Evolutionary conservation across 2,888 invertebrate genomes (phyloP), one percentile per base, ranked within the genome.

Genomic region (Nemapogon koenigi): DNA sequence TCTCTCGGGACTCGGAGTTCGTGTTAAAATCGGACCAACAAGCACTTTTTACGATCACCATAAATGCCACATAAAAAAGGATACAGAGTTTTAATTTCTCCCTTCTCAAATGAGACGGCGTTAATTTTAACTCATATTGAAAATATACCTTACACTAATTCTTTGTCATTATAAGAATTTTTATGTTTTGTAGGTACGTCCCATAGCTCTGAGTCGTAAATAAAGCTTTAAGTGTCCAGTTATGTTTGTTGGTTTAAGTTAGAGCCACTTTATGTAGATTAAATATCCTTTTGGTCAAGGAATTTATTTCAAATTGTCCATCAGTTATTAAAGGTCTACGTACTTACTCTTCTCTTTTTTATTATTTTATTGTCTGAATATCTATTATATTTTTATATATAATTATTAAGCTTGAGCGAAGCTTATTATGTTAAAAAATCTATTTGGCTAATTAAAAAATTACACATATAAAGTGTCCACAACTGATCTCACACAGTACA

Each of bases 51-150:
- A 78, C 57, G 73, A 65, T 50, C 50, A 50, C 60, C 63, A 70
- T 73, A 69, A 75, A 71, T 73, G 75, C 66, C 76, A 70, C 73
- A 73, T 75, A 73, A 76, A 76, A 63, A 72, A 66, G 65, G 68
- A 67, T 72, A 66, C 71, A 58, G 61, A 60, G 57, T 72, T 75
- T 75, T 75, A 73, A 76, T 75, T 76, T 73, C 71, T 61, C 59
- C 53, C 61, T 46, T 52, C 56, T 64, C 58, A 69, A 73, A 75
- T 71, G 65, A 70, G 63, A 55, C 59, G 61, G 71, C 59, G 76
- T 75, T 76, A 75, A 76, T 75, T 75, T 76, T 70, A 72, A 70
- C 60, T 58, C 56, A 50, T 52, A 46, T 41, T 37, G 39, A 37
- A 38, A 41, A 40, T 40, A 41, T 38, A 14, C 28, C 27, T 30